Evolutionary conservation across 2,888 invertebrate species (phyloP).

Genomic region (Helicoverpa assulta): DNA sequence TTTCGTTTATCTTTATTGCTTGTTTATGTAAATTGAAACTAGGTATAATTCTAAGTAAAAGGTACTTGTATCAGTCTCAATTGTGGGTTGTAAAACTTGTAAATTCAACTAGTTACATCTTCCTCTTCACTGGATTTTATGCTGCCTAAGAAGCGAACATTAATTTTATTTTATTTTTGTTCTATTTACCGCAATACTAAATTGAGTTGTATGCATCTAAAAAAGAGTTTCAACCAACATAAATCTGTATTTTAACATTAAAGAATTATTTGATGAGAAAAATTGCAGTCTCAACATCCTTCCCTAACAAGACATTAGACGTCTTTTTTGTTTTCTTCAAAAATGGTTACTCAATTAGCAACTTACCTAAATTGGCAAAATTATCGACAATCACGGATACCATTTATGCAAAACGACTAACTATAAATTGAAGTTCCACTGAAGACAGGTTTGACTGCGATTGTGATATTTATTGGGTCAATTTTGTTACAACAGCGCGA

Average conservation of each 20-base stretch:
- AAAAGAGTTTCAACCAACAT: no score
- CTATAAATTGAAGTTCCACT: constrained; percentile 52
- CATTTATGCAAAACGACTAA: constrained; percentile 50
- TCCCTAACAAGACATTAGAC: no score
- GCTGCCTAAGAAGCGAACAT: background rate
- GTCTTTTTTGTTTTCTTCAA: background rate
- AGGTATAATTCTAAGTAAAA: background rate
- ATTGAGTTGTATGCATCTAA: no score
- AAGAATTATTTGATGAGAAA: background rate
- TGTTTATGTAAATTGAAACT: background rate
- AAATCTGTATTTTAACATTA: background rate
- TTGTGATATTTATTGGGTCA: constrained; percentile 55
- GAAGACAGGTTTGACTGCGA: constrained; percentile 46
- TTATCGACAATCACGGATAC: constrained; percentile 44
- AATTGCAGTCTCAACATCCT: no score
- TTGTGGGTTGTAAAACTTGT: background rate
- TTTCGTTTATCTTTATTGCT: background rate
- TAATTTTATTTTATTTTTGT: background rate
- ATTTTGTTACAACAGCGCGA: constrained; percentile 50
- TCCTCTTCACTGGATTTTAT: background rate
- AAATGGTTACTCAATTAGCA: constrained; percentile 24
- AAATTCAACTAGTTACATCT: background rate
- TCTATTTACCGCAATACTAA: background rate
- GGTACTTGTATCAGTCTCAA: background rate
- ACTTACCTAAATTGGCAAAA: constrained; percentile 35